Base-by-base conservation (phyloP, 2,797 vertebrate species). In the Anabacerthia variegaticeps region DNA sequence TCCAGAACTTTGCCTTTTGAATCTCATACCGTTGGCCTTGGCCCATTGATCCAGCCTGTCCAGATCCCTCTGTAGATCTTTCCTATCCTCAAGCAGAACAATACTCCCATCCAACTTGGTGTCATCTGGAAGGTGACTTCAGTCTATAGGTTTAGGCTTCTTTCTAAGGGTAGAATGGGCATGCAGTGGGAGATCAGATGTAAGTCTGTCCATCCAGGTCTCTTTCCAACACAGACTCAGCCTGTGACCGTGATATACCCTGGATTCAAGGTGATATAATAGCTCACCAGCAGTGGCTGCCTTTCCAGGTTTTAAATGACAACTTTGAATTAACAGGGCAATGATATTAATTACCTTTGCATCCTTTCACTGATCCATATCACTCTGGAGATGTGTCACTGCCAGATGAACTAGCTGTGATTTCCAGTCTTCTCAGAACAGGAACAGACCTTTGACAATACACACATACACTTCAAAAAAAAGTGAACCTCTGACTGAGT, bases 41-140 rank as follows among this genome's bases (percentile, higher is more conserved):
- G 10, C 28, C 61, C 23, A 66, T 19, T n/a, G 24, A 46, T 15
- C 39, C 46, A 54, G 22, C 30, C 15, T 54, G 34, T 24, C 39
- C 66, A 32, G 39, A 41, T 54, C 22, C 21, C 46, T 78, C 26
- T 5, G 2, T 10, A 66, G 58, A 36, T 20, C 18, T 15, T 36
- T 28, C 30, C 19, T 32, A 10, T 12, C 15, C 52, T 48, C 30
- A 14, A 41, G 34, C 19, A 59, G 37, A 52, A 17, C 10, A 62
- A 20, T 22, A 36, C 9, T 59, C 4, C 3, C 0, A 0, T 46
- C 52, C 34, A 66, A 28, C 15, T 73, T 66, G 22, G 7, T 72
- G 66, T 41, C 15, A 3, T 41, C 52, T 59, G 21, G 37, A 72
- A 46, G n/a, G 34, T 59, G 12, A 11, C 51, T 84, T 34, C 51